Evolutionary conservation across 2,113 vertebrate genomes (phyloP).

Genomic region (Neolamprologus sp.): DNA sequence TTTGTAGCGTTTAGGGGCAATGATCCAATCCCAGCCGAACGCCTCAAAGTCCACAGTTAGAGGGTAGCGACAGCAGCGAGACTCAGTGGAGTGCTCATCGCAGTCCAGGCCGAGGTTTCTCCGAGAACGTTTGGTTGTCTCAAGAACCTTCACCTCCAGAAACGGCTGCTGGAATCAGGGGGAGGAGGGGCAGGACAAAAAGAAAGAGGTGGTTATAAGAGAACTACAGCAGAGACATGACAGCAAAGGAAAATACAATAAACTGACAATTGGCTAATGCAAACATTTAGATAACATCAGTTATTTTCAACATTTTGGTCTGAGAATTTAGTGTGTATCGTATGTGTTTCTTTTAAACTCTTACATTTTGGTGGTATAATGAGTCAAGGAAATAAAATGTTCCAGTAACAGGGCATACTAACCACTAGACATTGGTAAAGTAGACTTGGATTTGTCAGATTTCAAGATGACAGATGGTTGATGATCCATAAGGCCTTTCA

Average conservation of each 20-base stretch:
- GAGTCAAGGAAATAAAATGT: neutral
- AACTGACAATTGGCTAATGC: neutral
- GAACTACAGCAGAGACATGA: constrained; percentile 20
- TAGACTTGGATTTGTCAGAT: neutral
- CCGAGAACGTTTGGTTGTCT: constrained; percentile 91
- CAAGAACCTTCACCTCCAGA: constrained; percentile 95
- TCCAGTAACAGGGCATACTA: neutral
- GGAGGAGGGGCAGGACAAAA: constrained; percentile 13
- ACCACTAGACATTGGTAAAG: neutral
- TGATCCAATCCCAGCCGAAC: constrained; percentile 99
- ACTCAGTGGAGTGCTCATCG: constrained; percentile 94
- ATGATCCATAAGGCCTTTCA: neutral
- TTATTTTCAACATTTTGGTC: neutral
- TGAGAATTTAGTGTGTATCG: neutral
- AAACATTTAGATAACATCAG: neutral
- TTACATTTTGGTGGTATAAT: neutral
- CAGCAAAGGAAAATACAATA: neutral
- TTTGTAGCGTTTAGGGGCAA: constrained; percentile 96
- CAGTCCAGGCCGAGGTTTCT: constrained; percentile 95
- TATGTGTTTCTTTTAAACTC: neutral
- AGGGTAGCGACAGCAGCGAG: constrained; percentile 95
- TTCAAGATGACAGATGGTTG: neutral
- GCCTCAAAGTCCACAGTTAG: constrained; percentile 97
- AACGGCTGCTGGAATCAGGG: constrained; percentile 86
- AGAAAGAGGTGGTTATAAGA: constrained; percentile 64